Evolutionary conservation across 2,113 vertebrate species (phyloP).

Genomic region (Columba janthina): DNA sequence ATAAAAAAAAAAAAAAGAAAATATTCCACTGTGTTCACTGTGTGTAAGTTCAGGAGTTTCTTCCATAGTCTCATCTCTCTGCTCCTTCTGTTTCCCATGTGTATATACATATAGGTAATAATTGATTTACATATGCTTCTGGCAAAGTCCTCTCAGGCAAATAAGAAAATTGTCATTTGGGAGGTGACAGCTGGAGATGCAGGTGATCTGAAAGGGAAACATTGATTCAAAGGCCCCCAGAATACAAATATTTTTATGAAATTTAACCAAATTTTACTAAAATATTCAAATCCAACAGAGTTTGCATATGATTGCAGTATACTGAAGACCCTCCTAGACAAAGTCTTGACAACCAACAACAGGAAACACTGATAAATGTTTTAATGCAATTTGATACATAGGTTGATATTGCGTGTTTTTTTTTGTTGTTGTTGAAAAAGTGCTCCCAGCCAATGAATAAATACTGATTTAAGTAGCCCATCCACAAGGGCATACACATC

Average conservation of each 20-base stretch:
- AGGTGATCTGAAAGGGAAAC: neutral
- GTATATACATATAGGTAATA: neutral
- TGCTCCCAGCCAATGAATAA: neutral
- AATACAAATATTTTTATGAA: neutral
- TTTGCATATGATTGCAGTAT: neutral
- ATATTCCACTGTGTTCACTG: neutral
- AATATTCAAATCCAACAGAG: neutral
- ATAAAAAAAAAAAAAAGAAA: neutral
- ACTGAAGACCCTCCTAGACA: neutral
- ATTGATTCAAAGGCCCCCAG: neutral
- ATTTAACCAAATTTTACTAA: neutral
- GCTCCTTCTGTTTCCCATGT: neutral
- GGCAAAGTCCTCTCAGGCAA: neutral
- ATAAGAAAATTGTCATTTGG: neutral
- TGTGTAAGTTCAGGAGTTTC: neutral
- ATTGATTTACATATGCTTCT: neutral
- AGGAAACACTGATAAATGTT: neutral
- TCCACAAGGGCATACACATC: neutral
- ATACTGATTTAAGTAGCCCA: fast-evolving
- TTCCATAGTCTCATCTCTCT: neutral
- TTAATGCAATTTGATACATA: neutral
- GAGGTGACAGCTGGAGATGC: neutral
- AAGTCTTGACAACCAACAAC: neutral
- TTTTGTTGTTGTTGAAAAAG: neutral
- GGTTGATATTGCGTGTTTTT: neutral